Percentiles rank a stretch among this genome's conserved stretches.
Evolutionary conservation across 2,888 invertebrate species (phyloP).

Genomic region (Andrena minutula): DNA sequence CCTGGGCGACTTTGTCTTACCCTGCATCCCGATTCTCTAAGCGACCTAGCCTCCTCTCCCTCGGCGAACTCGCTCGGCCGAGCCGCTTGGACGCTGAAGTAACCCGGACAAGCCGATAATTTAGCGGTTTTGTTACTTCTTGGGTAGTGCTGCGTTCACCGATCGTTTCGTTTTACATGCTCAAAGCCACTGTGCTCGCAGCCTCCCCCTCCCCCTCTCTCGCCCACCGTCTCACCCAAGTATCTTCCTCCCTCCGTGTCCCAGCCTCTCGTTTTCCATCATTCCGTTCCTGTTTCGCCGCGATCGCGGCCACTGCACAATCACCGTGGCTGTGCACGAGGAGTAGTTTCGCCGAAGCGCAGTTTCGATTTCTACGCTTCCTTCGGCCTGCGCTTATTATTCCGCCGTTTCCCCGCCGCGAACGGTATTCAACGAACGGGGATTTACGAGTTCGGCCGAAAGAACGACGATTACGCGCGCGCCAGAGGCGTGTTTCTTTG

Average conservation of each 20-base stretch:
- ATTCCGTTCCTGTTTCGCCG: conserved; percentile 17
- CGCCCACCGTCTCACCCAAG: conserved; percentile 3
- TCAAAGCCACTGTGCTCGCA: conserved; percentile 69
- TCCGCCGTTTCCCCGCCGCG: conserved; percentile 33
- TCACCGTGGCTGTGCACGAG: conserved; percentile 27
- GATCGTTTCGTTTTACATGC: conserved; percentile 76
- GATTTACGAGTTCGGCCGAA: conserved; percentile 75
- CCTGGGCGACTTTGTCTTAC: conserved; percentile 50
- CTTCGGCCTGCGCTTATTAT: conserved; percentile 42
- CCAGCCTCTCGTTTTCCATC: conserved; percentile 4
- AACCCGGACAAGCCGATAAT: conserved; percentile 80
- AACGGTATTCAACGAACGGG: conserved; percentile 65
- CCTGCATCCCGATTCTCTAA: conserved; percentile 43
- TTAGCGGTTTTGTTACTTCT: conserved; percentile 80
- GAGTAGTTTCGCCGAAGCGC: conserved; percentile 56
- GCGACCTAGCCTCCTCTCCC: not conserved
- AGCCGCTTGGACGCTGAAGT: conserved; percentile 29
- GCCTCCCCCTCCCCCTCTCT: conserved; percentile 7
- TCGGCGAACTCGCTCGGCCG: not conserved
- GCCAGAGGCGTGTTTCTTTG: conserved; percentile 69
- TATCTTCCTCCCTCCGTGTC: not conserved
- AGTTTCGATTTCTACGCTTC: conserved; percentile 66
- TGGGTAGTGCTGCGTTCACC: conserved; percentile 59
- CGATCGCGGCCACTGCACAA: conserved; percentile 20
- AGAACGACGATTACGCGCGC: conserved; percentile 72